phyloP scores from a whole-genome alignment of 2,888 invertebrate genomes.

The Pyralis farinalis region DNA sequence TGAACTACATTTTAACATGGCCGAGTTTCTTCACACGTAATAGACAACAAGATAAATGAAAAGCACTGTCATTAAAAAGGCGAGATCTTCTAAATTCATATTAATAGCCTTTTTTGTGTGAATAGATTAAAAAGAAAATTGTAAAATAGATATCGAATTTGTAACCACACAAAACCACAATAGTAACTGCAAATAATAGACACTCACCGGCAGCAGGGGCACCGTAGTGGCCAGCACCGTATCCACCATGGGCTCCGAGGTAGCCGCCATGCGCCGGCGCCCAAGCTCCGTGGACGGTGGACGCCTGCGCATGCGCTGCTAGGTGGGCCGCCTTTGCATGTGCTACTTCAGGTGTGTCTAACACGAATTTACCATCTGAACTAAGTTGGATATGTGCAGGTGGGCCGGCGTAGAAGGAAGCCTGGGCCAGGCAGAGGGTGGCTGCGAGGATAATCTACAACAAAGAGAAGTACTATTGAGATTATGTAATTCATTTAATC shows the following conservation, averaged over 20 bases:
- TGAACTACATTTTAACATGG: too few species aligned
- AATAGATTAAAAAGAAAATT: too few species aligned
- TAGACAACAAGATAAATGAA: too few species aligned
- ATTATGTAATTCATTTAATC: too few species aligned
- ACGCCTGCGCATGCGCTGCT: slow-evolving; percentile 71
- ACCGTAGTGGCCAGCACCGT: slow-evolving; percentile 57
- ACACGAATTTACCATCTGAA: slow-evolving; percentile 73
- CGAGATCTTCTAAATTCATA: too few species aligned
- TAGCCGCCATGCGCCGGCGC: slow-evolving; percentile 56
- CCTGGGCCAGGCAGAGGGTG: slow-evolving; percentile 74
- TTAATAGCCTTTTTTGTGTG: too few species aligned
- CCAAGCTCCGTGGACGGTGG: slow-evolving; percentile 70
- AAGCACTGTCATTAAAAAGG: too few species aligned
- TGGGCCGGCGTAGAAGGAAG: slow-evolving; percentile 75
- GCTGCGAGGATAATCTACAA: slow-evolving; percentile 71
- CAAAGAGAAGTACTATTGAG: slow-evolving; percentile 10
- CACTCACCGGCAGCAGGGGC: slow-evolving; percentile 67
- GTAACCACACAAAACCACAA: too few species aligned
- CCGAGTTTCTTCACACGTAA: too few species aligned
- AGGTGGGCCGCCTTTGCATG: slow-evolving; percentile 73
- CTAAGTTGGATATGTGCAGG: slow-evolving; percentile 71
- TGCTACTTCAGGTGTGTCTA: slow-evolving; percentile 79
- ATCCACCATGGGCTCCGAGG: slow-evolving; percentile 38
- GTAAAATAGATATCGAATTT: too few species aligned
- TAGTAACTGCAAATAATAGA: too few species aligned